Evolutionary conservation across 2,797 vertebrate species (phyloP).

Genomic region (Columba guinea): DNA sequence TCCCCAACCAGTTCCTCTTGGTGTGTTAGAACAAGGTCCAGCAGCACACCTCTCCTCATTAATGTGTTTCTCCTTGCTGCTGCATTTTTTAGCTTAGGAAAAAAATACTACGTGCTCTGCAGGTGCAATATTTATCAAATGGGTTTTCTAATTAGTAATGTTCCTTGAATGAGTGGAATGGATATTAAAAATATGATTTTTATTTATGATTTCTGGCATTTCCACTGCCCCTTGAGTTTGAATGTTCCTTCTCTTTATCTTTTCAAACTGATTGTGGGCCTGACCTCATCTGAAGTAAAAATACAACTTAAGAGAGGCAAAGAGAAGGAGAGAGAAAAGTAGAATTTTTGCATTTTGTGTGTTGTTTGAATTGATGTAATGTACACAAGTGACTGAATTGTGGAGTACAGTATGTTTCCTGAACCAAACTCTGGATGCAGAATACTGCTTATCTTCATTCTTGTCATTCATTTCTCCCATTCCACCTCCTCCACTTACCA

Average conservation of each 20-base stretch:
- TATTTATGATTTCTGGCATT: not conserved
- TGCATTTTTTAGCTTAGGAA: not conserved
- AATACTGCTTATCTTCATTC: constrained; percentile 15
- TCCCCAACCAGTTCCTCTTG: too few relatives aligned
- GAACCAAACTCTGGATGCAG: not conserved
- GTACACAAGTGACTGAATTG: not conserved
- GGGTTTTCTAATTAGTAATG: not conserved
- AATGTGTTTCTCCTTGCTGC: not conserved
- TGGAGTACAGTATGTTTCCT: not conserved
- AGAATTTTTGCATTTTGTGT: constrained; percentile 7
- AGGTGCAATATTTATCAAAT: not conserved
- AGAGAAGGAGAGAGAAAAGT: not conserved
- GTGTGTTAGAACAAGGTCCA: too few relatives aligned
- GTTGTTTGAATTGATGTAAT: constrained; percentile 5
- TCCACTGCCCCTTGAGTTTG: not conserved
- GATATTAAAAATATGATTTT: not conserved
- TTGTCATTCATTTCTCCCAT: not conserved
- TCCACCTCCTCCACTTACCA: not conserved
- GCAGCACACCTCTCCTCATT: not conserved
- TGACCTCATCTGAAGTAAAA: not conserved
- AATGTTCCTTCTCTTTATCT: not conserved
- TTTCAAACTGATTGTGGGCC: not conserved
- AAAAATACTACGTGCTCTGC: not conserved
- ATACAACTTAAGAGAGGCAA: not conserved
- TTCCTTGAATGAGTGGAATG: not conserved